Evolutionary conservation across 2,113 vertebrate genomes (phyloP).

Genomic region (Ceyx melanurus): DNA sequence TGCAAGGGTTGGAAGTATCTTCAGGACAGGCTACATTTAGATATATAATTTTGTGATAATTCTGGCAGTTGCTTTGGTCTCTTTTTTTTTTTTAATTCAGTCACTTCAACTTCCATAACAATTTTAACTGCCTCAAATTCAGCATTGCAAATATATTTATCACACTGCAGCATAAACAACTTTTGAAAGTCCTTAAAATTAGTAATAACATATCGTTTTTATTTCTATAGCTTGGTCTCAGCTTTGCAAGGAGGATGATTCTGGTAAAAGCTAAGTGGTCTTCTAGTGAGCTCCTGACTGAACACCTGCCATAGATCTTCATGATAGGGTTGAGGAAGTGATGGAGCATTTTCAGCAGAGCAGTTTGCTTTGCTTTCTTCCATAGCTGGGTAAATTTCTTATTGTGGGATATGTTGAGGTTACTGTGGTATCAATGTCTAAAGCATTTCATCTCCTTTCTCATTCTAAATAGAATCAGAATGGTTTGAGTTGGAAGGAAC

Average conservation of each 20-base stretch:
- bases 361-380: not conserved
- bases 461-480: not conserved
- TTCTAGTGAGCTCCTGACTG: not conserved
- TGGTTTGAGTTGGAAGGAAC: not conserved
- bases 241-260: not conserved
- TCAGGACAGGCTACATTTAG: conserved; percentile 29
- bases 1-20: not conserved
- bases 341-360: not conserved
- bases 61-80: not conserved
- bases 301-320: not conserved
- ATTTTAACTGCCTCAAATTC: not conserved
- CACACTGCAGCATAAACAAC: not conserved
- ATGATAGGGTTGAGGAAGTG: not conserved
- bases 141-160: not conserved
- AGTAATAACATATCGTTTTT: not conserved
- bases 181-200: not conserved
- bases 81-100: conserved; percentile 12
- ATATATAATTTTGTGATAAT: conserved; percentile 3
- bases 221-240: not conserved
- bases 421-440: not conserved
- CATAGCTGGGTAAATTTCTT: not conserved
- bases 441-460: not conserved
- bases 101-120: not conserved
- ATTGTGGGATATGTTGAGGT: not conserved
- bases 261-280: not conserved